phyloP scores from a whole-genome alignment of 1,140 invertebrate species.

The Heliothis virescens region DNA sequence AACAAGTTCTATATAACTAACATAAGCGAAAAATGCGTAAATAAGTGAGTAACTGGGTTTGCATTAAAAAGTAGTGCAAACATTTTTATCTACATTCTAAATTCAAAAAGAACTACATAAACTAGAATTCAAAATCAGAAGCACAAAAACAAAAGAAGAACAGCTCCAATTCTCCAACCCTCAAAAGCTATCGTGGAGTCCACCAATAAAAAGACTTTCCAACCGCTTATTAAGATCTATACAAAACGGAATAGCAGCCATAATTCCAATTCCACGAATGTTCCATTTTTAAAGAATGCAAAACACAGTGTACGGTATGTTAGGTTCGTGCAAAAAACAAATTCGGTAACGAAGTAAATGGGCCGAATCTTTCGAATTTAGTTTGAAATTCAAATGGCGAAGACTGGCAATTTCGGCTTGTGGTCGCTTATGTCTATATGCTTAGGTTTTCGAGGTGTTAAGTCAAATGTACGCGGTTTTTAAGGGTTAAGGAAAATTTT shows the following conservation, averaged over 20 bases:
- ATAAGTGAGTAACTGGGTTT: too few species aligned
- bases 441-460: not conserved
- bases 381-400: slow-evolving; percentile 43
- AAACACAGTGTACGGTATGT: slow-evolving; percentile 40
- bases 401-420: slow-evolving; percentile 18
- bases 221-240: slow-evolving; percentile 40
- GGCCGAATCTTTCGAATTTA: slow-evolving; percentile 21
- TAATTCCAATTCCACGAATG: slow-evolving; percentile 24
- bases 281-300: slow-evolving; percentile 36
- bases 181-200: not conserved
- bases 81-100: too few species aligned
- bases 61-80: too few species aligned
- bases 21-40: too few species aligned
- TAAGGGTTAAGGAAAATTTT: not conserved
- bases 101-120: too few species aligned
- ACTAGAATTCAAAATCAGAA: too few species aligned
- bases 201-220: slow-evolving; percentile 16
- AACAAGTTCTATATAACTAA: too few species aligned
- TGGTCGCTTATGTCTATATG: not conserved
- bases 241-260: slow-evolving; percentile 27
- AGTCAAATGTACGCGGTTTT: not conserved
- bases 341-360: slow-evolving; percentile 39
- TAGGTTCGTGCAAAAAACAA: slow-evolving; percentile 44
- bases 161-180: not conserved
- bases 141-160: not conserved